These are phyloP conservation scores for Netelia virgata DNA, from an alignment of 2,888 invertebrate genomes.

Conservation along the genomic window DNA sequence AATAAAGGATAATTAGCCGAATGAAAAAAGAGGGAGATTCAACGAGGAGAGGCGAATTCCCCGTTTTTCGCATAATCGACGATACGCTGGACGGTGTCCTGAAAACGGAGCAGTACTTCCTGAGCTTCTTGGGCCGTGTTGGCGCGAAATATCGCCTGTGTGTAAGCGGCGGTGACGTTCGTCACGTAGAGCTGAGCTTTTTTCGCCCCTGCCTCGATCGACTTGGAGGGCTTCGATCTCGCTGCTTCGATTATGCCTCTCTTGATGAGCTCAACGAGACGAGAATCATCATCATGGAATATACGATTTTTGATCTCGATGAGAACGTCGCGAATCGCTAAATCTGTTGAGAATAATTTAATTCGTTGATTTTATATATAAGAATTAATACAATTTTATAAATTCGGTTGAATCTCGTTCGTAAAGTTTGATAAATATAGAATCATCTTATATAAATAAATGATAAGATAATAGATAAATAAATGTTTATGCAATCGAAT, in stretches of 20 bases:
- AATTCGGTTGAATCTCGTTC: too few species aligned
- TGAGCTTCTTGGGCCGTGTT: conserved; percentile 73
- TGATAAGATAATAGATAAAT: too few species aligned
- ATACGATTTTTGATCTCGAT: conserved; percentile 63
- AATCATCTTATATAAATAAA: too few species aligned
- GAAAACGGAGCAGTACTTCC: conserved; percentile 74
- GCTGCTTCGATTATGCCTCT: conserved; percentile 73
- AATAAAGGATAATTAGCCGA: neutral
- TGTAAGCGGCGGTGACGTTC: conserved; percentile 77
- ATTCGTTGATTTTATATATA: neutral
- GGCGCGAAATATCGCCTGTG: conserved; percentile 77
- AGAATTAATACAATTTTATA: neutral
- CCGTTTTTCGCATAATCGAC: conserved; percentile 76
- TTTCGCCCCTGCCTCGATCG: conserved; percentile 75
- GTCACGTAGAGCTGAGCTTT: conserved; percentile 76
- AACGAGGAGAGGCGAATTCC: conserved; percentile 58
- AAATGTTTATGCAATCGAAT: neutral
- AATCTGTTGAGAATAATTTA: conserved; percentile 35
- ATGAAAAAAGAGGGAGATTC: neutral
- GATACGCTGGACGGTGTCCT: conserved; percentile 75
- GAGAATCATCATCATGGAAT: conserved; percentile 70
- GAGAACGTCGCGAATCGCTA: conserved; percentile 51
- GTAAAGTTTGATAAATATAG: too few species aligned
- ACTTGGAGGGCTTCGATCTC: conserved; percentile 59
- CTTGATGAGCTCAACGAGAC: conserved; percentile 73